Evolutionary conservation across 2,113 vertebrate species (phyloP), one percentile per base, ranked within the genome.

Genomic region (Anoura caudifer): DNA sequence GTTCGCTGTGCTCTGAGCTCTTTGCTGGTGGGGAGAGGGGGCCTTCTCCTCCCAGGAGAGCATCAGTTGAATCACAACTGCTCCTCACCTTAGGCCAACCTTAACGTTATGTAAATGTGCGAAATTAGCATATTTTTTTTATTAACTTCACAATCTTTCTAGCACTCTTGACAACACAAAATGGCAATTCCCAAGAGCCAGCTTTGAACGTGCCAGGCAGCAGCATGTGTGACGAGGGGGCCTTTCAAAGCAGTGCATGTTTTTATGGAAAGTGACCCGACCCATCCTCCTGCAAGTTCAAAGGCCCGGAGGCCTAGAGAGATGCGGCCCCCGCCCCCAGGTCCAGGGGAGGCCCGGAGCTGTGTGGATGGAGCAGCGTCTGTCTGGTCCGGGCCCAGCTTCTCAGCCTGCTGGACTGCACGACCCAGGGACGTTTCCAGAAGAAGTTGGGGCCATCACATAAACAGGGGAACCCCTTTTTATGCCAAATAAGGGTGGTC

Each of bases 211-310:
- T 56, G 54, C 54, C 20, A 4, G 6, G 45, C 7, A 56, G 54
- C 54, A 8, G 12, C 36, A n/a, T n/a, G n/a, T 72, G 3, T 15
- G 14, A 41, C 86, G n/a, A 87, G 67, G 79, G 5, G 36, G 38
- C 93, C 85, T 61, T 97, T 94, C 90, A 97, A 96, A 97, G 81
- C 80, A 80, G 15, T 24, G 72, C 79, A 63, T 17, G 22, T 89
- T 95, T 96, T 92, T 83, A 83, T 73, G 92, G 96, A 90, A 69
- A 85, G 72, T 36, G 80, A 45, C 67, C 52, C 12, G 59, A 31
- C 50, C 56, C 69, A 56, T 43, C 36, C 31, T 73, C 38, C 38
- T 12, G 45, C 4, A 84, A 47, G 84, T 72, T 97, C 87, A 90
- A 91, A 88, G 9, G 31, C 22, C 28, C 41, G 56, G 5, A 61